Conservation (phyloP, 2,888 invertebrate genomes). For the Galeruca laticollis region DNA sequence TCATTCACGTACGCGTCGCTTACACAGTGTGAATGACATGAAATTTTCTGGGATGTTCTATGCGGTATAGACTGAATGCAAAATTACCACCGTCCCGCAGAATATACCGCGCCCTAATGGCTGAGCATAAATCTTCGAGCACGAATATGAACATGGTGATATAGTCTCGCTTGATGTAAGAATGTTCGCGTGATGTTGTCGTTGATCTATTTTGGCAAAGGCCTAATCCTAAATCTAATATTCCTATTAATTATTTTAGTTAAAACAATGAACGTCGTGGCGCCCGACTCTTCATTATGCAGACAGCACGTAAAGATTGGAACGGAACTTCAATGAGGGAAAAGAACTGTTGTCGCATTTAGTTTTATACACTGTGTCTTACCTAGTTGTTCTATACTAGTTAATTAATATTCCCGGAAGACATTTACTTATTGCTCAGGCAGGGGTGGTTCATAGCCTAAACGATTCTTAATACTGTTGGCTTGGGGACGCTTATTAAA, state of each 20-base stretch:
- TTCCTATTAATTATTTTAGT: background rate
- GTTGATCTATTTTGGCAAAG: background rate
- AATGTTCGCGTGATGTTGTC: conserved; percentile 24
- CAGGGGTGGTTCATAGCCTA: too few relatives aligned
- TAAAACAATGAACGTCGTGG: background rate
- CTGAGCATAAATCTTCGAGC: conserved; percentile 57
- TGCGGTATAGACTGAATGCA: conserved; percentile 58
- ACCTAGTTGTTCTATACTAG: too few relatives aligned
- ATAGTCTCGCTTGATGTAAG: conserved; percentile 49
- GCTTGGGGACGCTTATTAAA: too few relatives aligned
- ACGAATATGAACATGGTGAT: conserved; percentile 60
- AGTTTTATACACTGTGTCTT: background rate
- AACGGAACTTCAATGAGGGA: background rate
- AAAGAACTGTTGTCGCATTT: background rate
- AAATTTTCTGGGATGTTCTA: conserved; percentile 52
- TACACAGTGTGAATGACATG: conserved; percentile 35
- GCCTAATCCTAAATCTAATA: background rate
- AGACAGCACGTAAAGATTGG: too few relatives aligned
- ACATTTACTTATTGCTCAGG: too few relatives aligned
- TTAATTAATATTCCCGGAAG: too few relatives aligned
- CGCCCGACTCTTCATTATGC: background rate
- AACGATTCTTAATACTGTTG: too few relatives aligned
- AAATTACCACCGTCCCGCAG: conserved; percentile 56
- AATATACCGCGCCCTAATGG: conserved; percentile 59
- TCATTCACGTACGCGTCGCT: background rate